These are phyloP conservation scores for Selene dorsalis DNA, from an alignment of 2,797 vertebrate genomes.

Conservation along the genomic window DNA sequence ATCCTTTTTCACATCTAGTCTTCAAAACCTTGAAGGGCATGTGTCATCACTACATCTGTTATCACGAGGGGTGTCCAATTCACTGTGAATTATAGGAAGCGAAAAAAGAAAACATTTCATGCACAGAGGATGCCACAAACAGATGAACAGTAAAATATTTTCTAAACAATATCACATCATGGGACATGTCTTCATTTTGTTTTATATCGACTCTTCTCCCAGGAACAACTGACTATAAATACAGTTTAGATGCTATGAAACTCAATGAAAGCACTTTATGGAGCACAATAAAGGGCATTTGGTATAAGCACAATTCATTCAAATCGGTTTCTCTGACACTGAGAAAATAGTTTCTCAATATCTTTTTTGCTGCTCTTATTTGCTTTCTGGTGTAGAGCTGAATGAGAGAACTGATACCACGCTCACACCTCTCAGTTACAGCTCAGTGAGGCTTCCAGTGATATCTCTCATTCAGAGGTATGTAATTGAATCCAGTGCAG, in stretches of 20 bases:
- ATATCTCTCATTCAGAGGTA: neutral
- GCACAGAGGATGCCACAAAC: neutral
- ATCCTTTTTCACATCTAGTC: conserved; percentile 1
- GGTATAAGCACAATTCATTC: neutral
- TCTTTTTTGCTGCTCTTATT: neutral
- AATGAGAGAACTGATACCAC: neutral
- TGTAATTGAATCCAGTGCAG: neutral
- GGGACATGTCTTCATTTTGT: neutral
- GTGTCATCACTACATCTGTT: neutral
- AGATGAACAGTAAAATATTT: neutral
- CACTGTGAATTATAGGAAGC: neutral
- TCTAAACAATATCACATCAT: neutral
- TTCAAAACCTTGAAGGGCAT: neutral
- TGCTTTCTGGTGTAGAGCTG: neutral
- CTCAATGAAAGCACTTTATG: neutral
- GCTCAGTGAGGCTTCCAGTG: neutral
- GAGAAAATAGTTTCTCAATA: neutral
- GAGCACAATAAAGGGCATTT: too few relatives aligned
- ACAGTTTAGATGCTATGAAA: neutral
- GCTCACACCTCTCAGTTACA: neutral
- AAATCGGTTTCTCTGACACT: neutral
- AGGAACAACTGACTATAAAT: neutral
- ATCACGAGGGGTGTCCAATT: neutral
- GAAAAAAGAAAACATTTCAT: neutral
- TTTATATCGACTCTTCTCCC: neutral